Conservation (phyloP, 2,113 vertebrate genomes). For the Lasiurus borealis region DNA sequence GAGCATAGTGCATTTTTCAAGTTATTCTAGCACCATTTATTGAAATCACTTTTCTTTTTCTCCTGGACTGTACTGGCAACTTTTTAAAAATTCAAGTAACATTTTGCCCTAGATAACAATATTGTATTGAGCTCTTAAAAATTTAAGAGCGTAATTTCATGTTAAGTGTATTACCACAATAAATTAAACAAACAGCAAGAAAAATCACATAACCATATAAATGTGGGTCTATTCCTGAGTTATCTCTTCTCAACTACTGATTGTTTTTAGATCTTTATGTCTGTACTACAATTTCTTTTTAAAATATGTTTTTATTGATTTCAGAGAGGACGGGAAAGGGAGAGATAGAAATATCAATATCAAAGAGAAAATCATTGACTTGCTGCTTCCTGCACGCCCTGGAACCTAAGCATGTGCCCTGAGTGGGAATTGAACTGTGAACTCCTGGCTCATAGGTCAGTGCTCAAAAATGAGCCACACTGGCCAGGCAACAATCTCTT, state of each 20-base stretch:
- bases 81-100: conserved; percentile 22
- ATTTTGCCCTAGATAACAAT: background rate
- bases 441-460: no score
- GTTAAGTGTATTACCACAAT: background rate
- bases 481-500: background rate
- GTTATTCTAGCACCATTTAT: background rate
- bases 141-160: background rate
- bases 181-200: background rate
- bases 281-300: background rate
- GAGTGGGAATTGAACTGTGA: no score
- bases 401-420: no score
- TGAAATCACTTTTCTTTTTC: background rate
- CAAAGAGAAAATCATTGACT: no score
- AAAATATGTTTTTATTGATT: no score
- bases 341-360: no score
- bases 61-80: background rate
- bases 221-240: background rate
- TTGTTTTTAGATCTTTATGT: background rate
- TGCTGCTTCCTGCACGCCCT: no score
- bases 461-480: no score
- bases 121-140: background rate
- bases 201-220: background rate
- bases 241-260: background rate
- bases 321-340: no score
- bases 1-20: background rate